phyloP scores from a whole-genome alignment of 2,797 vertebrate genomes.

The Ibycter americanus region DNA sequence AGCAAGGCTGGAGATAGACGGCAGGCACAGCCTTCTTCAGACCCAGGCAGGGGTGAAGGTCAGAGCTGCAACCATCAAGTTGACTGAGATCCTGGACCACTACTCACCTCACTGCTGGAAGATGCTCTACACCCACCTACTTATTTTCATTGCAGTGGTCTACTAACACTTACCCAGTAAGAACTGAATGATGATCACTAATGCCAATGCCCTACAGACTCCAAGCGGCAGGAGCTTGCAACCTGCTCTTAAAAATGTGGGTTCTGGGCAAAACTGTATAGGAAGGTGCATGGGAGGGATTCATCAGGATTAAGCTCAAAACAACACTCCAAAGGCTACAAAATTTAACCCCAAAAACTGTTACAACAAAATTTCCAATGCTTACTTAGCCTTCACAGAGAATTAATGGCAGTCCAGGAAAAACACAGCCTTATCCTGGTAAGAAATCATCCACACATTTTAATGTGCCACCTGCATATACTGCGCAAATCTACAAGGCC shows the following conservation, averaged over 20 bases:
- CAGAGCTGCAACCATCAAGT: background rate
- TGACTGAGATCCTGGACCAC: background rate
- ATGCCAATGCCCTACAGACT: background rate
- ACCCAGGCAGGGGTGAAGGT: background rate
- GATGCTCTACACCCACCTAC: background rate
- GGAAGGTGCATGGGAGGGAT: background rate
- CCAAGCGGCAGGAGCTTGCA: background rate
- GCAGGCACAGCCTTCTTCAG: background rate
- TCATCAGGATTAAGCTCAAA: background rate
- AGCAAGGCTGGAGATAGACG: background rate
- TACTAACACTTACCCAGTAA: background rate
- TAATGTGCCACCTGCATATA: constrained; percentile 68
- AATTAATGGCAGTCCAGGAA: constrained; percentile 40
- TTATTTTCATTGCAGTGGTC: background rate
- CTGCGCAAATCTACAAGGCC: constrained; percentile 38
- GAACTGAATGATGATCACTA: background rate
- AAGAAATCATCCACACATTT: constrained; percentile 27
- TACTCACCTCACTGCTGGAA: background rate
- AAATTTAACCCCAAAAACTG: background rate
- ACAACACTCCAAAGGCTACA: background rate
- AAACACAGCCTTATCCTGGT: constrained; percentile 59
- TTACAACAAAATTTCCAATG: background rate
- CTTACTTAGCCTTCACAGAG: background rate
- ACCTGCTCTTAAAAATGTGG: background rate
- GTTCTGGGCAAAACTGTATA: background rate